Evolutionary conservation across 2,113 vertebrate genomes (phyloP), one percentile per base, ranked within the genome.

Genomic region (Sprattus sprattus): DNA sequence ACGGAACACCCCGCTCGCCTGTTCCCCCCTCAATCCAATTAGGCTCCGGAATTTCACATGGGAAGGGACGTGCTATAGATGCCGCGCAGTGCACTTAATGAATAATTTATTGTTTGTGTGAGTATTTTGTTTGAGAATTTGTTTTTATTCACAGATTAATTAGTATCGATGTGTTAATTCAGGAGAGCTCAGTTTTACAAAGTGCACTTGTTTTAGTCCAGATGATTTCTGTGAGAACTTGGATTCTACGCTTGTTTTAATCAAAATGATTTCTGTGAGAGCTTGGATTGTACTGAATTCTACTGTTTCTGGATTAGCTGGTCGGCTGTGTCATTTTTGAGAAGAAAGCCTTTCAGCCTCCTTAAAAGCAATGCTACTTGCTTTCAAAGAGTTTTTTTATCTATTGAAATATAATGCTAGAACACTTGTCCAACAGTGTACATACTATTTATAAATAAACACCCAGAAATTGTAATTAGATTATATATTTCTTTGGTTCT

Each of bases 71-170:
- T 92, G 93, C 93, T 94, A 92, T 92, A 90, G 87, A 78, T 28
- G 39, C 32, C 39, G 71, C 28, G 6, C 90, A 87, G 86, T 89
- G 85, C 92, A 93, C 91, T 82, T 90, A 89, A 94, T 95, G 93
- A 95, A 95, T 95, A 94, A 95, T 95, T 94, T 91, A 95, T 95
- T 92, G 91, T 93, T 95, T 80, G 45, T 67, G 86, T 89, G 89
- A 91, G 87, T 88, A 90, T 93, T 93, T 87, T 93, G 92, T 94
- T 93, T 92, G 91, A 92, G 92, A 93, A 94, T 93, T 91, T 89
- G 91, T 86, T 89, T 92, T 92, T 92, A 89, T 44, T 78, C 71
- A 44, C 71, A 10, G 64, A 67, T 67, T 78, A 78, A 78, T 78
- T 78, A 78, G 28, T 39, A 4, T 0, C 28, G 16, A 75, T 78